Conservation (phyloP, 2,888 invertebrate genomes). For the Tachina grossa region DNA sequence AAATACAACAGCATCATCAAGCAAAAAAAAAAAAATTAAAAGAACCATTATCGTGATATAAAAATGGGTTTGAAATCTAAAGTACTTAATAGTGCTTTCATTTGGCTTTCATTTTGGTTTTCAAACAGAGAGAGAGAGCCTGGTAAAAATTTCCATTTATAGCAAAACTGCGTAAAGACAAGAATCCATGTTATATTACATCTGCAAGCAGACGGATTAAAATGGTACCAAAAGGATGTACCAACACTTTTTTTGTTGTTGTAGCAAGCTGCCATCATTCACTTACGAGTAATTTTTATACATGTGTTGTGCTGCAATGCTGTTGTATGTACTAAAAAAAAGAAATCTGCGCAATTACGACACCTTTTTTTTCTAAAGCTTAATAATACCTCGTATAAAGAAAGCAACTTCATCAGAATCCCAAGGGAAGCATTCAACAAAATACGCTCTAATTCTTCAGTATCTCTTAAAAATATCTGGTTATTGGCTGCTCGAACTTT, state of each 20-base stretch:
- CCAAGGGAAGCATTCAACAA: constrained; percentile 45
- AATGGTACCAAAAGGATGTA: background rate
- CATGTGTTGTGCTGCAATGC: background rate
- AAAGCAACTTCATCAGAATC: constrained; percentile 35
- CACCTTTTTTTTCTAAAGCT: constrained; percentile 75
- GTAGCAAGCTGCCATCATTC: constrained; percentile 1
- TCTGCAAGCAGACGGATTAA: background rate
- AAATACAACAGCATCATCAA: constrained; percentile 16
- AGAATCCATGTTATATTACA: background rate
- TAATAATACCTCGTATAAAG: constrained; percentile 16
- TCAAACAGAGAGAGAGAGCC: background rate
- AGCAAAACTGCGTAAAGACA: background rate
- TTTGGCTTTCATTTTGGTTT: constrained; percentile 56
- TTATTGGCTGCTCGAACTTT: constrained; percentile 57
- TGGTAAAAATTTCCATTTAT: background rate
- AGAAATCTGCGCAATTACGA: constrained; percentile 79
- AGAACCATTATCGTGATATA: constrained; percentile 38
- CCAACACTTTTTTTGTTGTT: background rate
- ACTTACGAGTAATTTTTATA: background rate
- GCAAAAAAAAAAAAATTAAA: constrained; percentile 6
- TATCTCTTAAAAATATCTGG: constrained; percentile 41
- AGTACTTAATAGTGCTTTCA: constrained; percentile 71
- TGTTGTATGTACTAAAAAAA: constrained; percentile 12
- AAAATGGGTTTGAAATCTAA: constrained; percentile 48
- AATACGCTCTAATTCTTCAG: constrained; percentile 29